Conservation (phyloP, 2,888 invertebrate species). For the Lymantria dispar region DNA sequence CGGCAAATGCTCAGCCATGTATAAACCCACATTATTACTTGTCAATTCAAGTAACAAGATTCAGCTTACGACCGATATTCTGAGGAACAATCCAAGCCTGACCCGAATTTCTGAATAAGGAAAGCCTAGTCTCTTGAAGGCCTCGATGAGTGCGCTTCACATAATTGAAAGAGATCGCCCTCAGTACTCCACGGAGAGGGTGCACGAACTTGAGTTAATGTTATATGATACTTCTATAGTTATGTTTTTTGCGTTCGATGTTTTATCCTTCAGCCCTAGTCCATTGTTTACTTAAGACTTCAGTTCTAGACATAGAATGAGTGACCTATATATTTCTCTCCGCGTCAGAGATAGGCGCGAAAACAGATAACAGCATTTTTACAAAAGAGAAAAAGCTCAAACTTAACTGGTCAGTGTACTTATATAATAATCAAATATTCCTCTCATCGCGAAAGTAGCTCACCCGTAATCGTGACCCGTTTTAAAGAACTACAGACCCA, state of each 20-base stretch:
- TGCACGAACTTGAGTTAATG: conserved; percentile 44
- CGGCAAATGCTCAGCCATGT: conserved; percentile 26
- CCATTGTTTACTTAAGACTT: no score
- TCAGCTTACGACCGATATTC: conserved; percentile 34
- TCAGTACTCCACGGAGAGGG: conserved; percentile 48
- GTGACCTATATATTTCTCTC: no score
- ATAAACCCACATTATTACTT: conserved; percentile 35
- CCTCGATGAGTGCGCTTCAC: conserved; percentile 51
- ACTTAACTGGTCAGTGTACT: no score
- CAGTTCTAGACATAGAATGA: no score
- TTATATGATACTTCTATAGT: conserved; percentile 28
- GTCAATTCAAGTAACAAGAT: conserved; percentile 38
- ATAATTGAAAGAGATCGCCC: conserved; percentile 76
- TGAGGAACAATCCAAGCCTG: conserved; percentile 42
- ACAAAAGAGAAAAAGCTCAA: no score
- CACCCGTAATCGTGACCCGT: no score
- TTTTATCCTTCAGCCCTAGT: no score
- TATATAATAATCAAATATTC: no score
- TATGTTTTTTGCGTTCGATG: conserved; percentile 8
- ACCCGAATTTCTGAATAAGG: conserved; percentile 46
- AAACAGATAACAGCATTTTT: no score
- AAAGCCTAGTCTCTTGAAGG: conserved; percentile 38
- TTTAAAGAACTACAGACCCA: no score
- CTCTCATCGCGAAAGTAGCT: no score
- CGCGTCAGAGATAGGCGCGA: no score